Evolutionary conservation across 2,113 vertebrate species (phyloP), one percentile per base, ranked within the genome.

Genomic region (Thermophis baileyi): DNA sequence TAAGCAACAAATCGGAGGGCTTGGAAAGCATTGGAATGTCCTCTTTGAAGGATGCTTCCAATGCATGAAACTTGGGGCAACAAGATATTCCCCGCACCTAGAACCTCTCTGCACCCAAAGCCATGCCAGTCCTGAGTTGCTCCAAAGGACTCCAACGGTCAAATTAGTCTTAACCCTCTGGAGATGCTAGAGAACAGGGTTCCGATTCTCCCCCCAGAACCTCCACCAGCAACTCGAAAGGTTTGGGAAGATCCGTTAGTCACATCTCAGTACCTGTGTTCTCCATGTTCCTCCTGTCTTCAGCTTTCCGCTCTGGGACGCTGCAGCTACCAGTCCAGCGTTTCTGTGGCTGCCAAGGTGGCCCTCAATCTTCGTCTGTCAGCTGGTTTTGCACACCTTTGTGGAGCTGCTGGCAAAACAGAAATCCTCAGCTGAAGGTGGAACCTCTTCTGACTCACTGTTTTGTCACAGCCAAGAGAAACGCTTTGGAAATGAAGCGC

Each of bases 311-410:
- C 69, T 30, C 92, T 25, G 0, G 53, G 0, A 89, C 93, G 93
- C 94, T 94, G 1, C 51, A 91, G 93, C 93, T 91, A 2, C 8
- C 30, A 88, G 87, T 94, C 74, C 74, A 44, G 18, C 0, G 89
- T 0, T 40, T 55, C 1, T 74, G 95, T 7, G 60, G 95, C 94
- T 96, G 94, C 89, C 95, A 0, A 95, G 89, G 27, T 95, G 89
- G 94, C 94, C 98, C 90, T 98, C 97, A 4, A 96, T 97, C 25
- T 94, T 96, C 93, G 98, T 97, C 94, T 97, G 97, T 94, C 98
- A 96, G 94, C 98, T 97, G 95, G 96, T 97, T 96, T 98, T 85
- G 92, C 93, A 97, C 94, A 96, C 96, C 47, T 97, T 97, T 95
- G 97, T 85, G 98, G 97, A 4, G 97, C 97, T 98, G 97, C 2